Conservation (phyloP, 2,113 vertebrate genomes). For the Erythrocercus mccallii region DNA sequence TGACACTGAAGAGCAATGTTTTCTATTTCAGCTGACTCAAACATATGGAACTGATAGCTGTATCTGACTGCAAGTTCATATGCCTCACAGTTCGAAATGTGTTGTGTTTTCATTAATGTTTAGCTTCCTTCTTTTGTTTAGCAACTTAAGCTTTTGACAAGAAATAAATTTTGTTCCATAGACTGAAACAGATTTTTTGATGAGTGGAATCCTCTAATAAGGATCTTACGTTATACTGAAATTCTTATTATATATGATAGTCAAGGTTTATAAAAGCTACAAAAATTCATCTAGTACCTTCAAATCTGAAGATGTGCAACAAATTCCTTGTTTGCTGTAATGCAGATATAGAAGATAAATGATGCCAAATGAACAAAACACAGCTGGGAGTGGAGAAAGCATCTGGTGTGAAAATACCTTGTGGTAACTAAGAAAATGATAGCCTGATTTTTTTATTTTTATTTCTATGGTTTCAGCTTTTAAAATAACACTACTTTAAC, state of each 20-base stretch:
- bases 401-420: not conserved
- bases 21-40: constrained; percentile 10
- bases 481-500: not conserved
- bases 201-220: not conserved
- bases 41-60: constrained; percentile 4
- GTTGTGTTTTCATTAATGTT: not conserved
- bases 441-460: not conserved
- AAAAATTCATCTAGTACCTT: not conserved
- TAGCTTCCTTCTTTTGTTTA: constrained; percentile 8
- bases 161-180: constrained; percentile 17
- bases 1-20: not conserved
- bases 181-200: not conserved
- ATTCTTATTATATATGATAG: not conserved
- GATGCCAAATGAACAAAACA: not conserved
- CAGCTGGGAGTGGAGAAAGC: not conserved
- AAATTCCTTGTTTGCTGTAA: not conserved
- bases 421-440: not conserved
- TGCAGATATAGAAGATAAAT: not conserved
- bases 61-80: not conserved
- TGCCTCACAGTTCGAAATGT: not conserved
- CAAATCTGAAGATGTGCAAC: not conserved
- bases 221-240: not conserved
- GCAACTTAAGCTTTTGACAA: not conserved
- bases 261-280: not conserved
- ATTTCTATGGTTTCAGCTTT: not conserved